Evolutionary conservation across 1,140 invertebrate genomes (phyloP).

Genomic region (Brachionus angularis): DNA sequence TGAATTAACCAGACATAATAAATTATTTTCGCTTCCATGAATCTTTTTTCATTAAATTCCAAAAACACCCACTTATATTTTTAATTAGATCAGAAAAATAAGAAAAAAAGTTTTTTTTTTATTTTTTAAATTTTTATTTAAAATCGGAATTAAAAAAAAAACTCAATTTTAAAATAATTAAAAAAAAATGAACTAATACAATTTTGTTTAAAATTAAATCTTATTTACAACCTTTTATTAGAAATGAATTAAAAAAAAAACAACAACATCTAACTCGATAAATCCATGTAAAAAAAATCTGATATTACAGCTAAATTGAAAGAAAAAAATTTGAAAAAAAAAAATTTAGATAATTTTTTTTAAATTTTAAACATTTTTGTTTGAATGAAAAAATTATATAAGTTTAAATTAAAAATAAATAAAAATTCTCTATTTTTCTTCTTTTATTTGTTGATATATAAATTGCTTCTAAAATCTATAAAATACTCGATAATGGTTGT

Average conservation of each 20-base stretch:
- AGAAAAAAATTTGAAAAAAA: too few relatives aligned
- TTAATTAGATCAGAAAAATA: background rate
- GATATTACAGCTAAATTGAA: too few relatives aligned
- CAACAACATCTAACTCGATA: background rate
- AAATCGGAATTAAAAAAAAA: conserved; percentile 12
- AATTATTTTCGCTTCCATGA: background rate
- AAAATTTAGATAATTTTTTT: too few relatives aligned
- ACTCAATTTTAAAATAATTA: background rate
- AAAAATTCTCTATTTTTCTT: background rate
- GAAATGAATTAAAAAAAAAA: conserved; percentile 11
- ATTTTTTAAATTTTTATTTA: conserved; percentile 20
- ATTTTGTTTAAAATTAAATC: background rate
- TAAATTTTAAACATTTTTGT: too few relatives aligned
- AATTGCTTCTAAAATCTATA: background rate
- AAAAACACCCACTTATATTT: background rate
- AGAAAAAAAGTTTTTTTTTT: background rate
- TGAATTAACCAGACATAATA: too few relatives aligned
- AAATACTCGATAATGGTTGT: conserved; percentile 11
- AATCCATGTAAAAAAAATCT: background rate
- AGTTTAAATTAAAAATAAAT: background rate
- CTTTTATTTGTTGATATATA: background rate
- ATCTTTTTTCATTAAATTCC: background rate
- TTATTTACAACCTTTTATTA: too few relatives aligned
- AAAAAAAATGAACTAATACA: background rate
- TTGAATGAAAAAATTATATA: too few relatives aligned